Evolutionary conservation across 1,140 invertebrate genomes (phyloP), one percentile per base, ranked within the genome.

Genomic region (Drosophila pallidifrons): DNA sequence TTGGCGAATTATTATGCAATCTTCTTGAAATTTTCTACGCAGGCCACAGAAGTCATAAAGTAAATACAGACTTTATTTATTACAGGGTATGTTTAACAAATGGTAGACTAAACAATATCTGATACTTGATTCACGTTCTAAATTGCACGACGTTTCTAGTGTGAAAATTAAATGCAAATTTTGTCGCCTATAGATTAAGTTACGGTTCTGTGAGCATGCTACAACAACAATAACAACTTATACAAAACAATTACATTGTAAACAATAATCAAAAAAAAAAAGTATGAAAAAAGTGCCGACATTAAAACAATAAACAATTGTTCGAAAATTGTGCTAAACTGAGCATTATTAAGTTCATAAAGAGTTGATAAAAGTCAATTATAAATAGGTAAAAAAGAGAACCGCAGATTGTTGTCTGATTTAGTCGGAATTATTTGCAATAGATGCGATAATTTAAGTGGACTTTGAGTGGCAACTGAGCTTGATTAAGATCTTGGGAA

Each of bases 141-240:
- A 68, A 68, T 60, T 59, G 55, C 66, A 47, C 46, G 30, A 16
- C 30, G 46, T 15, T 49, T 32, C 6, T 54, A n/a, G 49, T 63
- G 67, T 63, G 28, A 54, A 70, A 63, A 49, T 54, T 55, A 46
- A 70, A 70, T 70, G 59, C 41, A 63, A 70, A 70, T 70, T 64
- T 70, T 45, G 49, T 64, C 68, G 59, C 49, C 49, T 63, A 28
- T 70, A 54, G 49, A 54, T 70, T 35, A 10, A 70, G 49, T 55
- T 63, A 38, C 49, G 67, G 49, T 30, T 55, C 28, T 28, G 10
- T 70, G n/a, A 63, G 28, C 49, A 54, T n/a, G 38, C 28, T 54
- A 63, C 30, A 54, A 45, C 46, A 52, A 60, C 35, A 32, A 25
- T 25, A 25, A n/a, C 35, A 61, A 49, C 5, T n/a, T 28, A 28